Conservation (phyloP, 2,888 invertebrate genomes). For the Stegophylla sp. region DNA sequence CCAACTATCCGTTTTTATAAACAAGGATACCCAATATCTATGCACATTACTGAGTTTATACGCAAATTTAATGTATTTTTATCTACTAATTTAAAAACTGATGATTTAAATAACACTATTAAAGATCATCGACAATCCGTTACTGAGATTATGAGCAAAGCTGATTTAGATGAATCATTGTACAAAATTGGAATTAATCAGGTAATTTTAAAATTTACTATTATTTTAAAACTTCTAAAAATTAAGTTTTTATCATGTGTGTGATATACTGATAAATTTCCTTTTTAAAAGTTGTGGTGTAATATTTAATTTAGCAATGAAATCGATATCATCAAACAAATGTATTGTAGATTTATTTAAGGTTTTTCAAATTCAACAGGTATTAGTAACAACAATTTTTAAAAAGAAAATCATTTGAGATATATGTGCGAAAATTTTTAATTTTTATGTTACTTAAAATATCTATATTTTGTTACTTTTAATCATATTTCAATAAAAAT, state of each 20-base stretch:
- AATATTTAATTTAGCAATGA: too few relatives aligned
- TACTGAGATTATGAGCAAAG: slow-evolving; percentile 80
- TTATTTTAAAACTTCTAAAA: not conserved
- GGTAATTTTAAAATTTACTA: slow-evolving; percentile 69
- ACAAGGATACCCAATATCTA: slow-evolving; percentile 90
- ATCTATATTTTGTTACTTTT: not conserved
- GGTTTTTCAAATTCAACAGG: too few relatives aligned
- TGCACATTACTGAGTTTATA: slow-evolving; percentile 87
- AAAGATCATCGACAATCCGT: slow-evolving; percentile 73
- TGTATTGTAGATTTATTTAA: too few relatives aligned
- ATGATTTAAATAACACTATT: slow-evolving; percentile 63
- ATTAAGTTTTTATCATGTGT: not conserved
- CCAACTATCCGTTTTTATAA: slow-evolving; percentile 89
- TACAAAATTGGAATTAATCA: slow-evolving; percentile 92
- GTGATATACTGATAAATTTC: not conserved
- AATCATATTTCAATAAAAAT: not conserved
- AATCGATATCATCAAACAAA: too few relatives aligned
- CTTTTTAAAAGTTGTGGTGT: too few relatives aligned
- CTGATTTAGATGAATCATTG: slow-evolving; percentile 84
- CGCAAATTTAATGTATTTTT: slow-evolving; percentile 77
- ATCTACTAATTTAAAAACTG: slow-evolving; percentile 64
- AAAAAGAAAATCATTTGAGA: not conserved
- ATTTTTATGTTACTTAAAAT: not conserved
- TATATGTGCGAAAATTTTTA: too few relatives aligned
- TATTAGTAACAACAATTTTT: not conserved